Evolutionary conservation across 2,888 invertebrate species (phyloP).

Genomic region (Kuschelorhynchus macadamiae): DNA sequence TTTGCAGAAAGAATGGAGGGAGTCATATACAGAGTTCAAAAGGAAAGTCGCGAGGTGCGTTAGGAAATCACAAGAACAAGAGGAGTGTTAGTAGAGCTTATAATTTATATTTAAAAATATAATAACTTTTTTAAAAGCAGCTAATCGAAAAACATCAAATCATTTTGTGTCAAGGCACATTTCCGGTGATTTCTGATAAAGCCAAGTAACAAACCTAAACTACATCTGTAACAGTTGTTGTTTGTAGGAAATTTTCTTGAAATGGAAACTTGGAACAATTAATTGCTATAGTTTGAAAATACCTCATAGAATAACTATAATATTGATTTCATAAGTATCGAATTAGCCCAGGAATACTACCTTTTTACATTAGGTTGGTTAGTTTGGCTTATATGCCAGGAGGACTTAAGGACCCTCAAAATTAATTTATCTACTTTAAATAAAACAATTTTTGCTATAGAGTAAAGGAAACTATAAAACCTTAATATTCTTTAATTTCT

Average conservation of each 20-base stretch:
- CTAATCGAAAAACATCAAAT: constrained; percentile 39
- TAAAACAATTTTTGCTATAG: too few relatives aligned
- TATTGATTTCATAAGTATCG: neutral
- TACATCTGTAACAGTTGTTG: constrained; percentile 2
- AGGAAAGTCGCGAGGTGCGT: constrained; percentile 98
- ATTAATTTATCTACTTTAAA: too few relatives aligned
- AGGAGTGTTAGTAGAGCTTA: constrained; percentile 89
- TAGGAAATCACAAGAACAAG: constrained; percentile 99
- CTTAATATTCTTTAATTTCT: too few relatives aligned
- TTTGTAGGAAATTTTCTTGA: too few relatives aligned
- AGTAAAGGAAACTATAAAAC: too few relatives aligned
- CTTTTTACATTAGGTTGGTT: constrained; percentile 19
- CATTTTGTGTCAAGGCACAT: constrained; percentile 16
- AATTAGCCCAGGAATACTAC: neutral
- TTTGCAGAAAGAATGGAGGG: constrained; percentile 97
- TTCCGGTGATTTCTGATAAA: constrained; percentile 4
- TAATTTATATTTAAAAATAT: constrained; percentile 52
- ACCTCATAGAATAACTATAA: constrained; percentile 3
- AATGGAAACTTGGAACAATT: neutral
- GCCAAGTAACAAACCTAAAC: constrained; percentile 31
- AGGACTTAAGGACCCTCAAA: constrained; percentile 14
- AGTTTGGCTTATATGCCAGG: constrained; percentile 18
- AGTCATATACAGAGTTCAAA: constrained; percentile 97
- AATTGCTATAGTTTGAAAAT: constrained; percentile 4
- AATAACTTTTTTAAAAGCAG: constrained; percentile 47